Base-by-base conservation (phyloP, 1,140 invertebrate species). In the Panulirus ornatus region DNA sequence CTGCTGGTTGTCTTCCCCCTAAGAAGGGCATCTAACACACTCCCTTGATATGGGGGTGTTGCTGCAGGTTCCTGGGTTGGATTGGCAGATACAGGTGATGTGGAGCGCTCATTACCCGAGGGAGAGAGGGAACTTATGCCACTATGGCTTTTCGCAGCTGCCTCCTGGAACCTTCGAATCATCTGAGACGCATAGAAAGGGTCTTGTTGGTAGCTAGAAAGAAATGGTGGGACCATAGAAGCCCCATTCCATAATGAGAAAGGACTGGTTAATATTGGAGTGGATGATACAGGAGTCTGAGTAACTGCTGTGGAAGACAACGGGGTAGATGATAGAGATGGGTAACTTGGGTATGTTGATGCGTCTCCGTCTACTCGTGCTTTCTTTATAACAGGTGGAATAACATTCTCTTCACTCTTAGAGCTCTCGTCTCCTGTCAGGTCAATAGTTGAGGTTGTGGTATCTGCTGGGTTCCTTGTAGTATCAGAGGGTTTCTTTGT, bases 151-250 rank as follows among this genome's bases (percentile, higher is more conserved):
- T 93, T 90, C 40, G 92, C 58, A 38, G 93, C 94, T 82, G 96
- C 96, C 92, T 97, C 97, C 91, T 97, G 96, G 73, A 97, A 94
- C 40, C 96, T 95, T 73, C 96, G 96, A 94, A 97, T 97, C 95
- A 97, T 96, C 92, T 97, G 97, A 16, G 96, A 96, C 0, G 97
- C 96, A 93, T 97, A 97, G 92, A 97, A 96, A 70, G 96, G 95
- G 58, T 96, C 96, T 19, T 87, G 88, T 42, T 92, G 95, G 95
- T 54, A 95, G 94, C 81, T 95, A 94, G 38, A 95, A 93, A 34
- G 95, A 94, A 84, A 95, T 94, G 91, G 94, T 94, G 34, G 94
- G 94, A 93, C 95, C 96, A 96, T 90, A 96, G 96, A 11, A 95
- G 94, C 11, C 94, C 93, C 2, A 94, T 84, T 88, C 91, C 92